Conservation (phyloP, 92 coral and sea anemone genomes). For the Ricordea florida region DNA sequence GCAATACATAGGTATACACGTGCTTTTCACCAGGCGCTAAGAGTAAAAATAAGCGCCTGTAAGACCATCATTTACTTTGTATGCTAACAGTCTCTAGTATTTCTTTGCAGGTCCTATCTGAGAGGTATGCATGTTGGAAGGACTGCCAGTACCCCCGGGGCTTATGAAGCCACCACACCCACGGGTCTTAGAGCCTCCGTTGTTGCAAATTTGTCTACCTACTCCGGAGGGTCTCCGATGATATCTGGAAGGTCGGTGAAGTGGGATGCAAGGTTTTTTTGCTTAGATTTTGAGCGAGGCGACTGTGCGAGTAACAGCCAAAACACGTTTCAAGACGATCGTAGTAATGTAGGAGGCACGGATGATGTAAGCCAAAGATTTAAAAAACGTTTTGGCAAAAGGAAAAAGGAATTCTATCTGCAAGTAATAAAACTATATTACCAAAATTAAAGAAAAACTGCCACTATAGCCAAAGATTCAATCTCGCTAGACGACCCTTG, state of each 20-base stretch:
- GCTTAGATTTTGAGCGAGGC: too few relatives aligned
- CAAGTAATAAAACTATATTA: too few relatives aligned
- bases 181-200: conserved; percentile 54
- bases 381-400: too few relatives aligned
- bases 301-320: too few relatives aligned
- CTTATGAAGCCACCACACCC: conserved; percentile 61
- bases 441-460: too few relatives aligned
- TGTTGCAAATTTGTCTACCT: conserved; percentile 40
- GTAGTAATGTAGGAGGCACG: too few relatives aligned
- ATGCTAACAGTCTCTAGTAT: background rate
- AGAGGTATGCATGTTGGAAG: conserved; percentile 19
- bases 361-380: too few relatives aligned
- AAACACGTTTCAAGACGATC: too few relatives aligned
- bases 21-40: background rate
- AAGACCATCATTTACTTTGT: too few relatives aligned
- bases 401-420: too few relatives aligned
- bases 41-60: background rate
- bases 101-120: background rate
- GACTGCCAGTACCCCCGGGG: conserved; percentile 73
- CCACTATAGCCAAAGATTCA: too few relatives aligned
- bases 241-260: conserved; percentile 20
- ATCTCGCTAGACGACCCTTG: too few relatives aligned
- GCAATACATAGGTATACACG: conserved; percentile 32
- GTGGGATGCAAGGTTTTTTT: background rate
- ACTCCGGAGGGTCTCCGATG: conserved; percentile 41